Evolutionary conservation across 2,797 vertebrate species (phyloP).

Genomic region (Calcarius lapponicus): DNA sequence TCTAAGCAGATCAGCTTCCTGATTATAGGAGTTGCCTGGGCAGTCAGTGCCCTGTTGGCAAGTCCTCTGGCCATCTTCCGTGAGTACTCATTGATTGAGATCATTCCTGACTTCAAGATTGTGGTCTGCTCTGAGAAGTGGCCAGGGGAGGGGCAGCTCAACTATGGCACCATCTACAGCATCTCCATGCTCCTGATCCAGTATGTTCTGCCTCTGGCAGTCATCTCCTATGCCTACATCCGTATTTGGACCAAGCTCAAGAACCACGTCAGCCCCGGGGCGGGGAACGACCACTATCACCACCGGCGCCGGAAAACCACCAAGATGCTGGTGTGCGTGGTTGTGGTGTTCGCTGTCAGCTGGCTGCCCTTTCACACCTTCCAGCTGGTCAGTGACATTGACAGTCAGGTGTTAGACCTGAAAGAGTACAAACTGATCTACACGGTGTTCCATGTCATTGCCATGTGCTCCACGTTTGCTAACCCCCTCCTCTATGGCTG

Average conservation of each 20-base stretch:
- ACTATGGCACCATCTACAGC: constrained; percentile 87
- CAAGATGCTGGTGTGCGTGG: constrained; percentile 93
- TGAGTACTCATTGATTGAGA: constrained; percentile 86
- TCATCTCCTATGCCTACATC: constrained; percentile 88
- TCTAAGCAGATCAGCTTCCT: constrained; percentile 86
- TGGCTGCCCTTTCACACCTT: constrained; percentile 95
- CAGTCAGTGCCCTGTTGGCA: constrained; percentile 87
- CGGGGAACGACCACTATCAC: constrained; percentile 78
- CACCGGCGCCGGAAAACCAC: constrained; percentile 88
- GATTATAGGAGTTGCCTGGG: constrained; percentile 90
- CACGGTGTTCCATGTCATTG: constrained; percentile 90
- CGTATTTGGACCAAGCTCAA: constrained; percentile 92
- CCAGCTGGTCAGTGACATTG: constrained; percentile 91
- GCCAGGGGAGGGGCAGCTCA: constrained; percentile 83
- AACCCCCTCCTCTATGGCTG: constrained; percentile 96
- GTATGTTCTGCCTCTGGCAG: constrained; percentile 86
- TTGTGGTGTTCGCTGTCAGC: constrained; percentile 91
- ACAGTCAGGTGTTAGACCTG: constrained; percentile 85
- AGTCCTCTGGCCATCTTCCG: constrained; percentile 95
- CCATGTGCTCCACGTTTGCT: constrained; percentile 94
- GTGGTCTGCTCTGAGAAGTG: constrained; percentile 92
- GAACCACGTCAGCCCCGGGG: constrained; percentile 79
- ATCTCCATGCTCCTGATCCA: constrained; percentile 88
- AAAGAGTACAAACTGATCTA: constrained; percentile 94
- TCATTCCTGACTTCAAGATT: constrained; percentile 83